Conservation (phyloP, 2,113 vertebrate genomes). For the Paedocypris sp. region DNA sequence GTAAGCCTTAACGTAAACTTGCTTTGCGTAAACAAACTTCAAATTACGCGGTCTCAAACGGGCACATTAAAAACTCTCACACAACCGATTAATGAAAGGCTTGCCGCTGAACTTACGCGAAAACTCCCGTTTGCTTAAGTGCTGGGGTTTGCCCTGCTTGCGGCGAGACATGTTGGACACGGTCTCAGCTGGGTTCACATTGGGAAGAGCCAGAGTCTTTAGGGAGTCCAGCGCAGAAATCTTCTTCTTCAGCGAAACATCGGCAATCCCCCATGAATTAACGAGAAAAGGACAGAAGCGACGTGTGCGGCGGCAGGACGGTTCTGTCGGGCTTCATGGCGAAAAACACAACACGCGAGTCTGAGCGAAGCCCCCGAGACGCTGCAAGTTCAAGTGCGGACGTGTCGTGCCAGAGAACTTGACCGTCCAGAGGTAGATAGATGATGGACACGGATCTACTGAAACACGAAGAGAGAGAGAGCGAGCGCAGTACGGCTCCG, state of each 20-base stretch:
- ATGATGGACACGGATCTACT: slow-evolving; percentile 79
- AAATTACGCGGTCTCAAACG: too few relatives aligned
- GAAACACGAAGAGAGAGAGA: too few relatives aligned
- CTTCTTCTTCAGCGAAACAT: slow-evolving; percentile 86
- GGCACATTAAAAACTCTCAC: too few relatives aligned
- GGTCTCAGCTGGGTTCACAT: slow-evolving; percentile 64
- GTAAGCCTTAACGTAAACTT: too few relatives aligned
- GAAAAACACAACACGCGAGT: slow-evolving; percentile 39
- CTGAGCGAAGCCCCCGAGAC: slow-evolving; percentile 81
- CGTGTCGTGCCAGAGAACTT: slow-evolving; percentile 99
- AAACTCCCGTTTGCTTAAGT: slow-evolving; percentile 99
- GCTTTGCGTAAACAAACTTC: too few relatives aligned
- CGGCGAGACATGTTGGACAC: slow-evolving; percentile 94
- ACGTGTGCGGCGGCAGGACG: slow-evolving; percentile 81
- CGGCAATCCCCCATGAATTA: slow-evolving; percentile 89
- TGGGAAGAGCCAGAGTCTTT: slow-evolving; percentile 70
- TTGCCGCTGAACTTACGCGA: slow-evolving; percentile 85
- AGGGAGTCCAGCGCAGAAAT: slow-evolving; percentile 84
- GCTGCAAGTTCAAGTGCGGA: slow-evolving; percentile 99
- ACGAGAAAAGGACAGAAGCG: slow-evolving; percentile 78
- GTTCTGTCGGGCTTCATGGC: slow-evolving; percentile 88
- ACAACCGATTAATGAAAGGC: slow-evolving; percentile 20
- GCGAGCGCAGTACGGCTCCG: slow-evolving; percentile 73
- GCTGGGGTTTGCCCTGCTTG: slow-evolving; percentile 99
- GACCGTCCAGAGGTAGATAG: slow-evolving; percentile 98